phyloP scores from a whole-genome alignment of 2,888 invertebrate species.

The Trypoxylon attenuatum region DNA sequence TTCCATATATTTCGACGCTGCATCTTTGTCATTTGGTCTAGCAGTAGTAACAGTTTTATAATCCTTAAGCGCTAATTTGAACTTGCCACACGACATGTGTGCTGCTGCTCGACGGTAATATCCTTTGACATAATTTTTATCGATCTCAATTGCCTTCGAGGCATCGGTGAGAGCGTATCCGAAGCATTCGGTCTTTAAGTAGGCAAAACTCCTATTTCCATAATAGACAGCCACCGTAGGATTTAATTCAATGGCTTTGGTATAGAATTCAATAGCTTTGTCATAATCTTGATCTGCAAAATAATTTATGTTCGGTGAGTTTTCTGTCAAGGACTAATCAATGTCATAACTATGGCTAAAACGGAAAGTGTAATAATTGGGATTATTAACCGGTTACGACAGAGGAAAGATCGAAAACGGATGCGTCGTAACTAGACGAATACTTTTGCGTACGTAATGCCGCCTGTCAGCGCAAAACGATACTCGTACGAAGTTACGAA shows the following conservation, averaged over 20 bases:
- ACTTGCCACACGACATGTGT: constrained; percentile 98
- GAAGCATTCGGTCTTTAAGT: constrained; percentile 94
- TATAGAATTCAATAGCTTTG: constrained; percentile 90
- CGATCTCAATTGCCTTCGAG: constrained; percentile 91
- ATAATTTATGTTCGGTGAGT: too few species aligned
- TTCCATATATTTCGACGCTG: constrained; percentile 92
- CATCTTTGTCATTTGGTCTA: constrained; percentile 95
- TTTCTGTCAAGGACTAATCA: neutral
- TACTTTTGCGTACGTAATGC: neutral
- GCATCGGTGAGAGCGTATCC: constrained; percentile 96
- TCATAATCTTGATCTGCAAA: constrained; percentile 92
- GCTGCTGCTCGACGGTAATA: constrained; percentile 98
- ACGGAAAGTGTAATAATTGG: neutral
- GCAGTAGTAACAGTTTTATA: constrained; percentile 97
- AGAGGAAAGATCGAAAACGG: neutral
- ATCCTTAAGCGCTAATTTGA: constrained; percentile 96
- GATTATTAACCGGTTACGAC: neutral
- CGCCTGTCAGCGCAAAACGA: neutral
- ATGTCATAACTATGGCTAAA: neutral
- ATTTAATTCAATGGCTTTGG: constrained; percentile 91
- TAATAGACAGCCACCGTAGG: constrained; percentile 91
- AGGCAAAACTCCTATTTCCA: constrained; percentile 96
- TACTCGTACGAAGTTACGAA: too few species aligned
- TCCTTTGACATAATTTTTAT: constrained; percentile 94
- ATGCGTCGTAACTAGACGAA: neutral